phyloP scores from a whole-genome alignment of 2,797 vertebrate genomes.

The Neosilurus mollespiculum region DNA sequence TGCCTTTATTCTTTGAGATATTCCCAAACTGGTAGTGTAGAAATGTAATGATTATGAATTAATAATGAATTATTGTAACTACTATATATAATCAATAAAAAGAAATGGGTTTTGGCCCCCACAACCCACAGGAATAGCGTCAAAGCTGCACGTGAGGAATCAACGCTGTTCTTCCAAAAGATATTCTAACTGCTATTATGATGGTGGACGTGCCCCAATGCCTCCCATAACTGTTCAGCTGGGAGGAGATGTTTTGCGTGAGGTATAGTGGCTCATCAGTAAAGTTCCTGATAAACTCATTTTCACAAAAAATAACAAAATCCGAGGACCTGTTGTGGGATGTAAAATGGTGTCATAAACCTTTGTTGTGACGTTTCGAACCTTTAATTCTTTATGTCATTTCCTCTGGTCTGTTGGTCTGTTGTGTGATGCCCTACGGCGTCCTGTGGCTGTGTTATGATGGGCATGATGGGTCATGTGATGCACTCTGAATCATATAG shows the following conservation, averaged over 20 bases:
- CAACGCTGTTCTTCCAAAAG: neutral
- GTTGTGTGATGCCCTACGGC: no score
- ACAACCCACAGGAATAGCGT: neutral
- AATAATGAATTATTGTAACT: neutral
- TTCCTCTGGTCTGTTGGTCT: no score
- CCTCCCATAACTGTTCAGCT: neutral
- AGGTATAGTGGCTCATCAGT: no score
- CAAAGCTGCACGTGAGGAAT: neutral
- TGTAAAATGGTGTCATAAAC: no score
- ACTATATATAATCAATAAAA: neutral
- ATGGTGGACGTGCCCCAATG: neutral
- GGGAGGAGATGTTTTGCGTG: neutral
- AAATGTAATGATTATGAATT: neutral
- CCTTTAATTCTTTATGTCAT: no score
- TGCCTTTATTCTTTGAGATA: neutral
- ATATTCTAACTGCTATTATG: neutral
- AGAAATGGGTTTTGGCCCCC: neutral
- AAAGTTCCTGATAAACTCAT: no score
- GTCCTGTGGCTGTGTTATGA: no score
- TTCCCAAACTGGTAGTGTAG: neutral
- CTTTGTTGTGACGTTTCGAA: no score
- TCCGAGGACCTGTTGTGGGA: no score
- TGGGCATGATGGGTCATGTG: no score
- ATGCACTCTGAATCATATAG: no score
- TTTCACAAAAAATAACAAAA: no score